A percentile compares a stretch with the other conserved stretches of the same genome.
phyloP scores from a whole-genome alignment of 1,140 invertebrate genomes.

The Calosoma granatense region DNA sequence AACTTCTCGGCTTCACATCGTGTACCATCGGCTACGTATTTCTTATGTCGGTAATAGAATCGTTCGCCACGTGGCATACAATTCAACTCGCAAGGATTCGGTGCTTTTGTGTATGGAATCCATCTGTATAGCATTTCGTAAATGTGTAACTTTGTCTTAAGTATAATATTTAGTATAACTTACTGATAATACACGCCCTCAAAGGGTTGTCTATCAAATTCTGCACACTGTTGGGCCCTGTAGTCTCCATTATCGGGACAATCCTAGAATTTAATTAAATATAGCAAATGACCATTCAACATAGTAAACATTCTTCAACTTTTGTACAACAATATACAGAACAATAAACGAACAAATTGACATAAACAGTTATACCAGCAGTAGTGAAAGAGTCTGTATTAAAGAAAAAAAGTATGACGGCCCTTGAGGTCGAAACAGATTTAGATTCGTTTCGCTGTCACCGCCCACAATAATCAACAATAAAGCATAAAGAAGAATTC shows the following conservation, averaged over 20 bases:
- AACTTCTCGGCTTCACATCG: constrained; percentile 70
- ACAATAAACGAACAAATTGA: not conserved
- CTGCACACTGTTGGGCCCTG: constrained; percentile 74
- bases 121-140: constrained; percentile 45
- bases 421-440: not conserved
- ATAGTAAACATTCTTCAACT: too few species aligned
- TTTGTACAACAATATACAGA: too few species aligned
- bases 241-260: constrained; percentile 73
- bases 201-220: constrained; percentile 63
- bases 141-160: not conserved
- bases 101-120: constrained; percentile 75
- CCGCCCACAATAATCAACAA: not conserved
- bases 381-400: too few species aligned
- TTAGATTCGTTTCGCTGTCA: not conserved
- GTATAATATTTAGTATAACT: constrained; percentile 33
- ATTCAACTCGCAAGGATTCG: constrained; percentile 88
- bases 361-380: too few species aligned
- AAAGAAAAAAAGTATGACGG: not conserved
- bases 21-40: constrained; percentile 83
- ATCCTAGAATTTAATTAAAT: constrained; percentile 41
- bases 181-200: constrained; percentile 67
- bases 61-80: constrained; percentile 87
- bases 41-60: constrained; percentile 83
- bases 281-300: not conserved
- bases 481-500: too few species aligned